Percentiles rank a stretch among this genome's conserved stretches.
Evolutionary conservation across 2,113 vertebrate species (phyloP).

Genomic region (Chloroceryle aenea): DNA sequence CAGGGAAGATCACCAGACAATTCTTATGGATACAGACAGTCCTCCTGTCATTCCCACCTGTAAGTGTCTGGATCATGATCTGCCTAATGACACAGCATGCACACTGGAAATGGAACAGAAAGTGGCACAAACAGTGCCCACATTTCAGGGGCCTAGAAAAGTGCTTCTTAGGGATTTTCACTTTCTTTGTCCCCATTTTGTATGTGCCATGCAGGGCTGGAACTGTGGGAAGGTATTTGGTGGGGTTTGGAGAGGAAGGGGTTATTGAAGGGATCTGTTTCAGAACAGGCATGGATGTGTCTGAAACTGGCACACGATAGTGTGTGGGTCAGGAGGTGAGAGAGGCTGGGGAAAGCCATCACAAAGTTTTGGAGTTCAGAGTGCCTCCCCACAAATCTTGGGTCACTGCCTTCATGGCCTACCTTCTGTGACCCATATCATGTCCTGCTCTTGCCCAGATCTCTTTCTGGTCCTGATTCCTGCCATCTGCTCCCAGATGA

Average conservation of each 20-base stretch:
- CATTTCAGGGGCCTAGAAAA: not conserved
- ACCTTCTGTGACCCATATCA: accelerated
- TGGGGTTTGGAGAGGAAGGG: not conserved
- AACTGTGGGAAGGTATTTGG: not conserved
- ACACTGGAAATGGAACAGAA: not conserved
- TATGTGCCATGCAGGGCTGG: not conserved
- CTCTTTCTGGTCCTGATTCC: not conserved
- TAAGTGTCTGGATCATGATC: not conserved
- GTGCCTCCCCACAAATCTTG: not conserved
- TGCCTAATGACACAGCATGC: not conserved
- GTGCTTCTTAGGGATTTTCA: not conserved
- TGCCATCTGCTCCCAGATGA: not conserved
- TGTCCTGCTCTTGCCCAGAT: not conserved
- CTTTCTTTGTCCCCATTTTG: not conserved
- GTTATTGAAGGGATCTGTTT: not conserved
- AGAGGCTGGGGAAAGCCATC: not conserved
- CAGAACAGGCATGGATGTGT: accelerated
- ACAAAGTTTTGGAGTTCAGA: accelerated
- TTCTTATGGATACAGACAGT: not conserved
- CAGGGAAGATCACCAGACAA: not conserved
- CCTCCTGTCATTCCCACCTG: not conserved
- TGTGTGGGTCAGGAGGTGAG: accelerated
- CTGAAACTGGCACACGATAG: too few relatives aligned
- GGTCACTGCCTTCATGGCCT: accelerated
- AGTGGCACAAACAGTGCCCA: not conserved